Base-by-base conservation (phyloP, 2,113 vertebrate species). In the Oncorhynchus tshawytscha region DNA sequence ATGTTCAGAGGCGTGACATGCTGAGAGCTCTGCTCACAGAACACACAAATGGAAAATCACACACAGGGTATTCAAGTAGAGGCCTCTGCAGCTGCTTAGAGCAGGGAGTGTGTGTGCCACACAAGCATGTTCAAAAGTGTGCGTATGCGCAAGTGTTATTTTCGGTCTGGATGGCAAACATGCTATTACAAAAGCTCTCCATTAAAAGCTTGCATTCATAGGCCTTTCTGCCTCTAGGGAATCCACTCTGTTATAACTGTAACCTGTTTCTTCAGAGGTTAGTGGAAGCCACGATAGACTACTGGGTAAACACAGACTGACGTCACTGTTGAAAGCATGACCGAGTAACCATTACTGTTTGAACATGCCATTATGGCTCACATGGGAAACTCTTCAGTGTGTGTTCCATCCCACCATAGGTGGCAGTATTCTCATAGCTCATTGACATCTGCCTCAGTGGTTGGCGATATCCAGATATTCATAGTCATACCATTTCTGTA, bases 161-260 rank as follows among this genome's bases (percentile, higher is more conserved):
- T 84, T 78, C 73, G 71, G 70, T 76, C 49, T 81, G 84, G 64
- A 57, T 78, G 72, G 76, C 75, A 83, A 83, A 70, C 74, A 65
- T 25, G 64, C 77, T 68, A 74, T 84, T 81, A 74, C 54, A 13
- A 79, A 12, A 87, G 11, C 64, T 54, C 20, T 54, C 73, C 76
- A 84, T 82, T 85, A 85, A 78, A 84, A 84, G 65, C 59, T 76
- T 64, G 79, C 68, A 81, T 87, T 85, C 74, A 81, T 82, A 34
- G 67, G 3, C 16, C 24, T 74, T 77, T 87, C 9, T 77, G 76
- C 62, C 74, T 70, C 68, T 27, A 75, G 75, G 73, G 45, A 81
- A 84, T 62, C 76, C 74, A 82, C 77, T 78, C 69, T 78, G 73
- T 57, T 70, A 62, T 75, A 70, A 78, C 67, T 78, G 57, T 80